phyloP scores from a whole-genome alignment of 2,888 invertebrate genomes.

The Aleiodes leptofemur region DNA sequence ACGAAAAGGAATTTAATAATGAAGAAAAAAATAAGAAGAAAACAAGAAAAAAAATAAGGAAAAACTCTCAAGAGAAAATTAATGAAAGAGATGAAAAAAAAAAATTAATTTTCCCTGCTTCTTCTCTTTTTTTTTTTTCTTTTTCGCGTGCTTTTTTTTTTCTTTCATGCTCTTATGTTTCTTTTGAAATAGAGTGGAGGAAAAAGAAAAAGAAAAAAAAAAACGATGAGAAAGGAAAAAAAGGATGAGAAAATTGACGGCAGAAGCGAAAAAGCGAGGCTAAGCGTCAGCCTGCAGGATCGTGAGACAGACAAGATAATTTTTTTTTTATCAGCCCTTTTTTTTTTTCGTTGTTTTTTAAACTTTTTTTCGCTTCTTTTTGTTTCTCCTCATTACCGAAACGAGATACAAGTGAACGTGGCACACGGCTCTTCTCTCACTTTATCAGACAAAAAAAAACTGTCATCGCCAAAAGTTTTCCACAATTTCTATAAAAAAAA shows the following conservation, averaged over 20 bases:
- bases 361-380: constrained; percentile 25
- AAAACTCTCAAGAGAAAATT: neutral
- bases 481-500: neutral
- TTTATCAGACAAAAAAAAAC: constrained; percentile 27
- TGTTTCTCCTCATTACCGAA: constrained; percentile 33
- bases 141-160: neutral
- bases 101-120: constrained; percentile 22
- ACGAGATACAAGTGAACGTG: constrained; percentile 33
- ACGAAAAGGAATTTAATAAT: neutral
- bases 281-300: constrained; percentile 44
- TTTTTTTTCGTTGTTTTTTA: neutral
- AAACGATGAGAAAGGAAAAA: constrained; percentile 23
- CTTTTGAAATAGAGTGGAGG: constrained; percentile 20
- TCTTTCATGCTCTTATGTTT: constrained; percentile 33
- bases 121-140: neutral
- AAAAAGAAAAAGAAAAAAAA: constrained; percentile 15
- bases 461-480: constrained; percentile 44
- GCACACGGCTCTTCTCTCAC: neutral
- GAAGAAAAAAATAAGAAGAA: neutral
- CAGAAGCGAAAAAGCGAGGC: constrained; percentile 40
- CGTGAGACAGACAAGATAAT: constrained; percentile 40
- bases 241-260: constrained; percentile 29
- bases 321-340: constrained; percentile 18
- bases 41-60: neutral
- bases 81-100: constrained; percentile 21